Percentiles rank a stretch among this genome's conserved stretches.
Conservation (phyloP, 64 coral and sea anemone species). For the Dendrophyllia cribrosa region DNA sequence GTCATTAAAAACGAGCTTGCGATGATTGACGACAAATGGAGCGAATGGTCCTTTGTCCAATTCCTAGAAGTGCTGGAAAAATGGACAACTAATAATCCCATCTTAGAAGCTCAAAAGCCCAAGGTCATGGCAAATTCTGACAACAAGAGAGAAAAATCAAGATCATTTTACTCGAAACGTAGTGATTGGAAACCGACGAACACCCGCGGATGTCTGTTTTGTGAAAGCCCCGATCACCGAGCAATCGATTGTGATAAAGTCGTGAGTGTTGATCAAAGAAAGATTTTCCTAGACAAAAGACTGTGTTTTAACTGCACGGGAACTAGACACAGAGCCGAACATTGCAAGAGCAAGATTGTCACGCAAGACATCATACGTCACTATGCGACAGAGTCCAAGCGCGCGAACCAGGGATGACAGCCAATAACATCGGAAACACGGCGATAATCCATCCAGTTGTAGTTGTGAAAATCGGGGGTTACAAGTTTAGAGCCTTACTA, state of each 20-base stretch:
- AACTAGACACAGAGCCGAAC: conserved; percentile 4
- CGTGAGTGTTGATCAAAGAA: not conserved
- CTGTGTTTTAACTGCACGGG: conserved; percentile 55
- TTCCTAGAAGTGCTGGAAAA: conserved; percentile 49
- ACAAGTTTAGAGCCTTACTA: conserved; percentile 27
- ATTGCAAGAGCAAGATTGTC: conserved; percentile 15
- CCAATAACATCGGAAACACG: not conserved
- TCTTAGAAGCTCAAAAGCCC: not conserved
- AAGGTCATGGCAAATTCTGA: not conserved
- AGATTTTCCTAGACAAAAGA: not conserved
- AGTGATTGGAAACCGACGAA: not conserved
- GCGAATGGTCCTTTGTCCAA: too few relatives aligned
- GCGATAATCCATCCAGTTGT: conserved; percentile 12
- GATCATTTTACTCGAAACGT: not conserved
- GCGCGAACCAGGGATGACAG: conserved; percentile 20
- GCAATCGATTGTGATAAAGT: not conserved
- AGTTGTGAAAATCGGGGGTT: conserved; percentile 1
- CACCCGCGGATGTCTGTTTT: not conserved
- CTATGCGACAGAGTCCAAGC: not conserved
- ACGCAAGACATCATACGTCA: conserved; percentile 24
- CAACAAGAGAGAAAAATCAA: not conserved
- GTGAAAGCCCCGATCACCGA: not conserved
- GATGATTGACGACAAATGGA: conserved; percentile 52
- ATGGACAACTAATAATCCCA: conserved; percentile 48
- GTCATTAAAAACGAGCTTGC: conserved; percentile 41